phyloP scores from a whole-genome alignment of 2,797 vertebrate genomes.

The Aeoliscus strigatus region DNA sequence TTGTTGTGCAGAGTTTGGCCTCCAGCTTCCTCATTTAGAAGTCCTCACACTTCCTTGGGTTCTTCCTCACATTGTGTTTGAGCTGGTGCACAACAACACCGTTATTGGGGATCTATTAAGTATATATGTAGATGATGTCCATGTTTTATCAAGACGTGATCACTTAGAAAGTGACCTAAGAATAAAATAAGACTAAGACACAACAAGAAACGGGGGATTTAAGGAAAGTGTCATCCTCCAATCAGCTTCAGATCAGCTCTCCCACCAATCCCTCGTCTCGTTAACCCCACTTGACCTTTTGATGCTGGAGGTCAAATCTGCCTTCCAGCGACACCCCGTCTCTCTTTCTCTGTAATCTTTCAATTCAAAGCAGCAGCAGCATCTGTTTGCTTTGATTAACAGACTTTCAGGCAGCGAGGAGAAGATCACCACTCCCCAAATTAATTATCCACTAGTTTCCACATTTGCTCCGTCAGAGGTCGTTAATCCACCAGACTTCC shows the following conservation, averaged over 20 bases:
- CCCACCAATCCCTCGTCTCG: constrained; percentile 7
- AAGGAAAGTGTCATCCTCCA: no score
- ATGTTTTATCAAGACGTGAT: no score
- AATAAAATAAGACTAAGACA: no score
- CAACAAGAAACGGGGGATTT: no score
- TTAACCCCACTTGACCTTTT: constrained; percentile 23
- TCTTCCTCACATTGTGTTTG: no score
- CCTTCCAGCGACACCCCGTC: constrained; percentile 14
- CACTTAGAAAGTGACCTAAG: no score
- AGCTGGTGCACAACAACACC: no score
- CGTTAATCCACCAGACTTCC: constrained; percentile 28
- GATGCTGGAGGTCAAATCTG: constrained; percentile 5
- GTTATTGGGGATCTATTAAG: no score
- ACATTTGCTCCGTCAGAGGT: constrained; percentile 11
- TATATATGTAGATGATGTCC: no score
- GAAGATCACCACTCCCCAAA: constrained; percentile 18
- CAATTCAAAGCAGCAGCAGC: constrained; percentile 31
- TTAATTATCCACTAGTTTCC: constrained; percentile 41
- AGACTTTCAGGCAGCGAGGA: constrained; percentile 33
- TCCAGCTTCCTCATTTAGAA: no score
- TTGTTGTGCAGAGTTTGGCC: no score
- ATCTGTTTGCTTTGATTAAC: constrained; percentile 58
- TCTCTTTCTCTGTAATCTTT: constrained; percentile 30
- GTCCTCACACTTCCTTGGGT: no score
- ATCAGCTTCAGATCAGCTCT: constrained; percentile 1